A percentile compares a stretch with the other conserved stretches of the same genome.
Conservation (phyloP, 2,797 vertebrate genomes). For the Eptatretus atami region DNA sequence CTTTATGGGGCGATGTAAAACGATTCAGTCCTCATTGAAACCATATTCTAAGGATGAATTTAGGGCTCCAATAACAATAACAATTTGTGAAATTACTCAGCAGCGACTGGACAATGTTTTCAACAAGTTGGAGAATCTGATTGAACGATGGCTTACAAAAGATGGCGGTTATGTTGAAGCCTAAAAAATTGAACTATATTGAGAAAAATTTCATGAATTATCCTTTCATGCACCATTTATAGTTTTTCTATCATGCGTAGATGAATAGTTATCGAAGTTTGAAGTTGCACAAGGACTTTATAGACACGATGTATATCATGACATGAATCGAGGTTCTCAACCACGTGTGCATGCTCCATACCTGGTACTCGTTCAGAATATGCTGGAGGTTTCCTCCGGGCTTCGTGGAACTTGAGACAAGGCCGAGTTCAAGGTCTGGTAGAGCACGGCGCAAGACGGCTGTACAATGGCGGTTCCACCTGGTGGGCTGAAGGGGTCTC, state of each 20-base stretch:
- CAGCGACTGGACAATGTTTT: background rate
- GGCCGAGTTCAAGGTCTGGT: conserved; percentile 39
- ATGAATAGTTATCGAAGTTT: too few relatives aligned
- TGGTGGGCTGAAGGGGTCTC: conserved; percentile 55
- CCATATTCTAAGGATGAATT: background rate
- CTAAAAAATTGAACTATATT: too few relatives aligned
- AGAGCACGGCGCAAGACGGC: conserved; percentile 47
- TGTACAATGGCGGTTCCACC: conserved; percentile 75
- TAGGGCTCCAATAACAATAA: background rate
- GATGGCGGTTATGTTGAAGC: too few relatives aligned
- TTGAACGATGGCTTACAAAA: too few relatives aligned
- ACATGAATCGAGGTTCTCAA: background rate
- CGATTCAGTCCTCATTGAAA: too few relatives aligned
- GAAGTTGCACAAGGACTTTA: background rate
- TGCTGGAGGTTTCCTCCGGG: conserved; percentile 48
- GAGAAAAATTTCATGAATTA: background rate
- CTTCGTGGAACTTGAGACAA: conserved; percentile 27
- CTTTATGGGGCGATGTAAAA: too few relatives aligned
- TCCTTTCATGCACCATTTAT: background rate
- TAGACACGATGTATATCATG: background rate
- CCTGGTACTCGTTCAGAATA: conserved; percentile 57
- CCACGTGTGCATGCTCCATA: conserved; percentile 12
- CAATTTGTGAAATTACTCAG: background rate
- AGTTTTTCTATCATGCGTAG: too few relatives aligned
- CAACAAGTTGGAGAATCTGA: too few relatives aligned